These are phyloP conservation scores for Stichodactyla helianthus DNA, from an alignment of 64 coral and sea anemone genomes.

Conservation along the genomic window DNA sequence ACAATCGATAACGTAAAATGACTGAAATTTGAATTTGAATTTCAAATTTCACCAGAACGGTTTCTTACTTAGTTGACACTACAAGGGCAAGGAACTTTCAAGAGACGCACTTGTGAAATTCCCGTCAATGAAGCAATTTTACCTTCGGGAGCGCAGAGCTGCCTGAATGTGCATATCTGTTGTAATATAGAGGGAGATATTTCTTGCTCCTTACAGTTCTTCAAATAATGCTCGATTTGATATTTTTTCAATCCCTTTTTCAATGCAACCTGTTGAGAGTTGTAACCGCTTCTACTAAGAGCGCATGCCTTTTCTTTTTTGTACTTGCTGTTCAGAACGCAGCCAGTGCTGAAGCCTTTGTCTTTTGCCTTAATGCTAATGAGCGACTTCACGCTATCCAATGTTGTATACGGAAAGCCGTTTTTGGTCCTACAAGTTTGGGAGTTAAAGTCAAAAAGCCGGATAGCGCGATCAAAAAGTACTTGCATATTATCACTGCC, in stretches of 20 bases:
- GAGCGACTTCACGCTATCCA: background rate
- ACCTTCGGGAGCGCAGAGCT: background rate
- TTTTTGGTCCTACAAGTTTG: background rate
- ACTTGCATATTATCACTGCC: background rate
- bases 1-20: too few relatives aligned
- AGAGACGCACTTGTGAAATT: background rate
- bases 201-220: background rate
- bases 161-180: background rate
- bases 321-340: constrained; percentile 1
- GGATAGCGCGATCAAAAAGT: background rate
- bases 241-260: background rate
- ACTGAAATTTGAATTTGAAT: too few relatives aligned
- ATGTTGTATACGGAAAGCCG: background rate
- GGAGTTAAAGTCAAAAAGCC: background rate
- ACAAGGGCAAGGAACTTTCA: background rate
- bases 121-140: background rate
- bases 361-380: background rate
- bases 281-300: background rate
- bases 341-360: background rate
- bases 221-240: background rate
- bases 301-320: constrained; percentile 1
- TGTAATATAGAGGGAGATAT: background rate
- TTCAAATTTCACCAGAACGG: too few relatives aligned
- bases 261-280: background rate
- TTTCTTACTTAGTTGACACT: too few relatives aligned